Evolutionary conservation across 1,140 invertebrate species (phyloP).

Genomic region (Diploscapter pachys): DNA sequence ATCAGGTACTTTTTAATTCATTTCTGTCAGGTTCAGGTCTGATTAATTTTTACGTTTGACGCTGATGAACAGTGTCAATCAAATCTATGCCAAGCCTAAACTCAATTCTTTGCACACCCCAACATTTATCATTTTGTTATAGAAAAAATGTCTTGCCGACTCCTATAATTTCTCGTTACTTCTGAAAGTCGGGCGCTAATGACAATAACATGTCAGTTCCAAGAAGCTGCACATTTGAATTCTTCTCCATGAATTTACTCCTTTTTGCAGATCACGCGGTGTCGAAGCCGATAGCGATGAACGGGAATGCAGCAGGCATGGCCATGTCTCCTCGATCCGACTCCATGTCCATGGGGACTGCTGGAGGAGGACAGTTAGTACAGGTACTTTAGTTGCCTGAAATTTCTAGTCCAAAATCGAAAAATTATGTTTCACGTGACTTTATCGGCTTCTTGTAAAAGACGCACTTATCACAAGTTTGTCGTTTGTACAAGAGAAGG

Average conservation of each 20-base stretch:
- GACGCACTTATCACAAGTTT: too few relatives aligned
- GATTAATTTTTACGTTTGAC: too few relatives aligned
- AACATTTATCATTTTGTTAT: neutral
- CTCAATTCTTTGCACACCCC: constrained; percentile 1
- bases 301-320: neutral
- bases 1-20: too few relatives aligned
- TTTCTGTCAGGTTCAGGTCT: too few relatives aligned
- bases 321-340: constrained; percentile 12
- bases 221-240: neutral
- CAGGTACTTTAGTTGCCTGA: neutral
- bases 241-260: neutral
- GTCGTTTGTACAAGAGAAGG: too few relatives aligned
- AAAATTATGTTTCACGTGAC: constrained; percentile 30
- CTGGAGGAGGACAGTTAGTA: constrained; percentile 46
- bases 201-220: constrained; percentile 1
- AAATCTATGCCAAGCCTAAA: neutral
- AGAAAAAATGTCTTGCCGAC: neutral
- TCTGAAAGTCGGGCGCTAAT: too few relatives aligned
- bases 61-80: neutral
- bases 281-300: constrained; percentile 50
- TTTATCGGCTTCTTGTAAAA: neutral
- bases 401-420: constrained; percentile 3
- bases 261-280: constrained; percentile 53
- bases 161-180: too few relatives aligned
- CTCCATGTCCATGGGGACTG: constrained; percentile 20